Evolutionary conservation across 1,140 invertebrate species (phyloP).

Genomic region (Plectrocnemia conspersa): DNA sequence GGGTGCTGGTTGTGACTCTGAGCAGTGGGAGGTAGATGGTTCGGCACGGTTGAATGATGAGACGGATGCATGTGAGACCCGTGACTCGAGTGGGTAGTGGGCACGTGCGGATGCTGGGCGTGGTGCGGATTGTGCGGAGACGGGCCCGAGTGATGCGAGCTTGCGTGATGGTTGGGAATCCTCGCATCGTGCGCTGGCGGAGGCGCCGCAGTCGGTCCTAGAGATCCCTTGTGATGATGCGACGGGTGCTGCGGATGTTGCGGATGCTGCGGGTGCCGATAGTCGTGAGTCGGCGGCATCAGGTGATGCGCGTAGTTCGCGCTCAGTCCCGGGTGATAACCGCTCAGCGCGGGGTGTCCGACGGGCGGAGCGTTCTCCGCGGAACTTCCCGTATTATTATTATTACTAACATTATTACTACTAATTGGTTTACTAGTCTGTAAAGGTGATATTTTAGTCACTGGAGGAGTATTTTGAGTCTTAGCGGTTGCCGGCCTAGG

Average conservation of each 20-base stretch:
- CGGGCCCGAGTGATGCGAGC: constrained; percentile 41
- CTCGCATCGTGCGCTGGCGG: constrained; percentile 7
- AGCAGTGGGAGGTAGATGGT: constrained; percentile 12
- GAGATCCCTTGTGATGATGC: constrained; percentile 42
- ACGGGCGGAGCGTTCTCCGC: constrained; percentile 7
- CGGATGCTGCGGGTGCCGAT: constrained; percentile 38
- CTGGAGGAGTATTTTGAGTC: constrained; percentile 34
- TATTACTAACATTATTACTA: constrained; percentile 33
- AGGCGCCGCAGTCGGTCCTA: constrained; percentile 43
- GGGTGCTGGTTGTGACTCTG: constrained; percentile 41
- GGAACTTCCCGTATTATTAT: constrained; percentile 26
- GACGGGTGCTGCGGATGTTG: constrained; percentile 29
- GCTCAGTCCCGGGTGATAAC: constrained; percentile 23
- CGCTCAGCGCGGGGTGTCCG: constrained; percentile 26
- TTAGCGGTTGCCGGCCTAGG: constrained; percentile 33
- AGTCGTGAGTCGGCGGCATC: constrained; percentile 27
- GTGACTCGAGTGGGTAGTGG: constrained; percentile 38
- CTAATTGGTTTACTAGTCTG: constrained; percentile 33
- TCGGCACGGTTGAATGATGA: constrained; percentile 9
- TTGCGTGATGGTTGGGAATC: constrained; percentile 39
- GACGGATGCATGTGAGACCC: neutral
- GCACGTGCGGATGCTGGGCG: constrained; percentile 47
- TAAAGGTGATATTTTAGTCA: constrained; percentile 28
- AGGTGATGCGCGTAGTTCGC: constrained; percentile 27
- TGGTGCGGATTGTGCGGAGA: constrained; percentile 44